These are phyloP conservation scores for Coendou prehensilis DNA, from an alignment of 2,797 vertebrate species.

Conservation along the genomic window DNA sequence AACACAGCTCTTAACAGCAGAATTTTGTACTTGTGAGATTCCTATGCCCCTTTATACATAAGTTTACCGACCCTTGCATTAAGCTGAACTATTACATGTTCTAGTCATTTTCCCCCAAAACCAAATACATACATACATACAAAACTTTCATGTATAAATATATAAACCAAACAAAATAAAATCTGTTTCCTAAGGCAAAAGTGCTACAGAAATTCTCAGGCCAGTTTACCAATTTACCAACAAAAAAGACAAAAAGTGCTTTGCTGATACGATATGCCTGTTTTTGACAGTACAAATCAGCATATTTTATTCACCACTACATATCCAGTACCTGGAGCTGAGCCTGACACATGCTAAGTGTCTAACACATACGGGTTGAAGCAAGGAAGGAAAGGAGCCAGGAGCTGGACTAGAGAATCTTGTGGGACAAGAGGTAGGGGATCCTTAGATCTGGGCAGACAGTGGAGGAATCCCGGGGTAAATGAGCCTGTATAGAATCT, in stretches of 20 bases:
- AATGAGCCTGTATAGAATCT: neutral
- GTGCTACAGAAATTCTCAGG: neutral
- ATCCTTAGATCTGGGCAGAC: neutral
- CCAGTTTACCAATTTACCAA: conserved; percentile 32
- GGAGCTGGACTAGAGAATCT: neutral
- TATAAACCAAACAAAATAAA: conserved; percentile 26
- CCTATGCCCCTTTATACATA: conserved; percentile 18
- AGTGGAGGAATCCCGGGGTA: neutral
- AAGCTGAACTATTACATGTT: conserved; percentile 34
- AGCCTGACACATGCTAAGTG: neutral
- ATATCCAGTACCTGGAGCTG: neutral
- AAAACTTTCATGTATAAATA: neutral
- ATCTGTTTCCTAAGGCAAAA: conserved; percentile 22
- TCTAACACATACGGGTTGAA: neutral
- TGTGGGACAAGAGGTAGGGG: neutral
- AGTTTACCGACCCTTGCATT: neutral
- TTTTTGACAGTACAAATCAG: neutral
- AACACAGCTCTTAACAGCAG: neutral
- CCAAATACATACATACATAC: neutral
- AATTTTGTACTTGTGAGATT: neutral
- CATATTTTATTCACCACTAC: neutral
- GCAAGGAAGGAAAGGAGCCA: neutral
- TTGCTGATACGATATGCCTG: neutral
- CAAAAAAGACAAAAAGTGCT: neutral
- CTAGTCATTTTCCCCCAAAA: conserved; percentile 37